Evolutionary conservation across 1,140 invertebrate genomes (phyloP), one percentile per base, ranked within the genome.

Genomic region (Euura lappo): DNA sequence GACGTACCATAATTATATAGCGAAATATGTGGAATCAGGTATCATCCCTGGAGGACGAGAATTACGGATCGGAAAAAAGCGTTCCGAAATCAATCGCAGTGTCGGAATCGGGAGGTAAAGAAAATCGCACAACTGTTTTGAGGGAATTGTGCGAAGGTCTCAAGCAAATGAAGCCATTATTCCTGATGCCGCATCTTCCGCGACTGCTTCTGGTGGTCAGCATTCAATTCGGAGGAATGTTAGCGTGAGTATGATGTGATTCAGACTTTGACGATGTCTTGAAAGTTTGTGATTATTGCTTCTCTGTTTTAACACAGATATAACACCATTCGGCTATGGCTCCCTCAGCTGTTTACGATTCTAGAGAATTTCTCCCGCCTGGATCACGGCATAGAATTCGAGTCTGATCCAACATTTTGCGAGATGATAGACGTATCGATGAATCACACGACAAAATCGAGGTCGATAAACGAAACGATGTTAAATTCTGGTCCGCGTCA

Each of bases 291-390:
- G 28, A 28, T 28, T 28, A 28, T 28, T 28, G 28, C 4, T 78
- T 87, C 51, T 88, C 86, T 45, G 79, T 88, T 4, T 68, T 89
- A 64, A 75, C 90, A 6, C 88, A 91, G 77, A 83, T 85, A 79
- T 77, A 90, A 72, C 84, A 89, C 73, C 78, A 77, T 81, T 78
- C 87, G 81, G 5, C 79, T 79, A 71, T 93, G 91, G 91, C 89
- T 91, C 71, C 91, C 91, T 0, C 90, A 92, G 76, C 85, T 93
- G 10, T 91, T 92, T 68, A 86, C 90, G 47, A 90, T 90, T 2
- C 82, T 90, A 68, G 84, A 85, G 4, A 71, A 84, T n/a, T 81
- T 78, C 70, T 6, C 11, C n/a, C 4, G 73, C 42, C 13, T 74
- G 6, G 73, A 76, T 6, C 65, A 43, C 72, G 7, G 71, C 47